Base-by-base conservation (phyloP, 1,140 invertebrate genomes). In the Aphelinus certus region DNA sequence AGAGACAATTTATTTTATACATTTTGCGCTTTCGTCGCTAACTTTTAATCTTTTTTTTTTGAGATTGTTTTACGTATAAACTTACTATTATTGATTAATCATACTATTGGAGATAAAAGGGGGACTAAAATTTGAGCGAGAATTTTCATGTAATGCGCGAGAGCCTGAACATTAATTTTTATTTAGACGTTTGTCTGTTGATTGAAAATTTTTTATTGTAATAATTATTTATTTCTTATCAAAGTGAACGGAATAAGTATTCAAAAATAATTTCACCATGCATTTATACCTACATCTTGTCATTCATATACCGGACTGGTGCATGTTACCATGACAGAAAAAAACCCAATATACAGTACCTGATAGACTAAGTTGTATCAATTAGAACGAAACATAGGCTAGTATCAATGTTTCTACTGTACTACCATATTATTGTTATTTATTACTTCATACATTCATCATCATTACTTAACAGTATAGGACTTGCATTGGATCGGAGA, bases 241-340 rank as follows among this genome's bases (percentile, higher is more conserved):
- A 26, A 26, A 26, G 45, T 55, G 65, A 74, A 62, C 3, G 26
- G 43, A 10, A 45, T 55, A 26, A 26, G 26, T 26, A 26, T 26
- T 26, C 26, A 56, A 57, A 7, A 42, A 62, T 68, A 62, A 64
- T 46, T 75, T 58, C 65, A 63, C 62, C 53, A 56, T 46, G 72
- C 65, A 74, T 74, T 68, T 74, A 74, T 63, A 63, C 49, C 61
- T 58, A 75, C 67, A 75, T 62, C 26, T 71, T 57, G 10, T 7
- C 45, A 48, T 66, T 10, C 26, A 76, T 57, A 66, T 85, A 86
- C 81, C 83, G 84, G 82, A 87, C 83, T 87, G 84, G 85, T 86
- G 85, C 83, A 87, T 85, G 85, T 88, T 88, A 88, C 87, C 87
- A 88, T 88, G 86, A 87, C 86, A 88, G 82, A 87, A 81, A 79